These are phyloP conservation scores for Chaenocephalus aceratus DNA, from an alignment of 2,113 vertebrate genomes.

Conservation along the genomic window DNA sequence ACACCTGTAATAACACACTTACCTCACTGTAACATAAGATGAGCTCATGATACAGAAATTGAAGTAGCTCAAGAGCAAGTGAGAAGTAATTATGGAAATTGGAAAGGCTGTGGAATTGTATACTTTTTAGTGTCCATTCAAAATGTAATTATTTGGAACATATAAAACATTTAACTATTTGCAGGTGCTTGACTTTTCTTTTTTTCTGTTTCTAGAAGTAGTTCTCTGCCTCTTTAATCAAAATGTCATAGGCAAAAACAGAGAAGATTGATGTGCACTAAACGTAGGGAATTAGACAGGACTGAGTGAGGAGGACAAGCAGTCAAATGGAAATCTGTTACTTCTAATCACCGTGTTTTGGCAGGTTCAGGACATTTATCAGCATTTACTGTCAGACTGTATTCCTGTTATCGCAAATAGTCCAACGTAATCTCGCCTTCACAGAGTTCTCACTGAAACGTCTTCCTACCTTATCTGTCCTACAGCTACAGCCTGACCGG, in stretches of 20 bases:
- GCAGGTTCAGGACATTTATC: not conserved
- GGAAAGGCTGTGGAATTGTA: not conserved
- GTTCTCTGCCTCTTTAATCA: not conserved
- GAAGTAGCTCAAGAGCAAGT: not conserved
- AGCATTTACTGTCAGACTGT: not conserved
- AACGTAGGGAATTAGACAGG: not conserved
- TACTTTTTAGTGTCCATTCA: not conserved
- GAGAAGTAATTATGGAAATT: not conserved
- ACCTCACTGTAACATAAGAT: not conserved
- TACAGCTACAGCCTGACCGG: conserved; percentile 92
- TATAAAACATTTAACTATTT: not conserved
- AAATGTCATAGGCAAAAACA: not conserved
- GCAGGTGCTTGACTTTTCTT: not conserved
- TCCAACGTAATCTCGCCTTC: not conserved
- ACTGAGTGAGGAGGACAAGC: not conserved
- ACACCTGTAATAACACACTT: conserved; percentile 3
- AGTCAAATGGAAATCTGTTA: not conserved
- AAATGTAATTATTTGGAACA: not conserved
- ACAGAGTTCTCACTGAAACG: conserved; percentile 1
- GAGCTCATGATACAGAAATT: not conserved
- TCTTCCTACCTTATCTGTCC: conserved; percentile 18
- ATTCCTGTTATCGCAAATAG: not conserved
- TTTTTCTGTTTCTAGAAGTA: not conserved
- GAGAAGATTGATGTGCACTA: not conserved
- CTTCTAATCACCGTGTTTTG: not conserved